phyloP scores from a whole-genome alignment of 2,113 vertebrate genomes.

The Capreolus pygargus region DNA sequence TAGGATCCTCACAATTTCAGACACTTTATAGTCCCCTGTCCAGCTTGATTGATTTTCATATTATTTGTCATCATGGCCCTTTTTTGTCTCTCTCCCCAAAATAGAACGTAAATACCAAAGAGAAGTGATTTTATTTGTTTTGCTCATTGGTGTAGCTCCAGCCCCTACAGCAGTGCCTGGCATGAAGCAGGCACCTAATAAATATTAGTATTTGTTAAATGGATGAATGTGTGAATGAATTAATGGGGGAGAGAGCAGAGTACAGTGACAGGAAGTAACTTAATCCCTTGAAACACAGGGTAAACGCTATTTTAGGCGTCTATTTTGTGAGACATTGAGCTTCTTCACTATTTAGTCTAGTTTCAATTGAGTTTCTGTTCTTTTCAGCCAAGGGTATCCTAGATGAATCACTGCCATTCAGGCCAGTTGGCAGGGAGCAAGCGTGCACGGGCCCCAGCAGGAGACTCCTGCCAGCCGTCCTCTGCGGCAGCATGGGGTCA shows the following conservation, averaged over 20 bases:
- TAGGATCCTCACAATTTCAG: background rate
- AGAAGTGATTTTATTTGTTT: background rate
- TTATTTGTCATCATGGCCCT: background rate
- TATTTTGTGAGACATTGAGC: conserved; percentile 14
- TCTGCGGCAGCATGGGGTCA: background rate
- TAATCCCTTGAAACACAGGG: background rate
- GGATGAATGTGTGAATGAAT: background rate
- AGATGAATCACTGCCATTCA: background rate
- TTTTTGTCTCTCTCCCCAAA: background rate
- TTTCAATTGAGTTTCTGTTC: background rate
- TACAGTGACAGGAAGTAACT: conserved; percentile 10
- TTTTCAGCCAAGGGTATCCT: background rate
- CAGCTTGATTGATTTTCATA: background rate
- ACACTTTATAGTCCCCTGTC: background rate
- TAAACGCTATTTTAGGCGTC: background rate
- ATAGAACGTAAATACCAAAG: background rate
- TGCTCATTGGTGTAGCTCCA: background rate
- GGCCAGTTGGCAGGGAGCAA: background rate
- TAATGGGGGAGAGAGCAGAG: background rate
- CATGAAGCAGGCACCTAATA: background rate
- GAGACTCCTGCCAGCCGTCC: background rate
- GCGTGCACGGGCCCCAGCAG: background rate
- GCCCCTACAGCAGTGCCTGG: background rate
- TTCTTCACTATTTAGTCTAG: background rate
- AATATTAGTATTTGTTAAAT: conserved; percentile 14